phyloP scores from a whole-genome alignment of 2,797 vertebrate species.

The Mus minutoides region DNA sequence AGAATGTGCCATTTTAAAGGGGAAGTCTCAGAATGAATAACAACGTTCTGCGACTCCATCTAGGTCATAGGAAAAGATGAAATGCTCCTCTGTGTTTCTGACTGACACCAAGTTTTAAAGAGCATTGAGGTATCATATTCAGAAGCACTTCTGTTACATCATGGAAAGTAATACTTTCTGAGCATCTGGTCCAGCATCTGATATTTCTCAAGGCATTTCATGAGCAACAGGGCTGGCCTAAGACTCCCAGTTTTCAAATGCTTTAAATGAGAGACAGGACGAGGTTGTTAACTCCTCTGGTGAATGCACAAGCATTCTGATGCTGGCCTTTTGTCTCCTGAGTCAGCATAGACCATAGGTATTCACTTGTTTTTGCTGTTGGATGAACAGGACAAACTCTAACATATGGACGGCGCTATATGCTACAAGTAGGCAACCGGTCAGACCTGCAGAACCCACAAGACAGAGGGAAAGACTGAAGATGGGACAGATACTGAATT shows the following conservation, averaged over 20 bases:
- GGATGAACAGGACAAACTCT: not conserved
- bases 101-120: conserved; percentile 32
- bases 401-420: not conserved
- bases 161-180: conserved; percentile 19
- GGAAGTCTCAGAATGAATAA: conserved; percentile 33
- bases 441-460: not conserved
- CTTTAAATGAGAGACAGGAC: not conserved
- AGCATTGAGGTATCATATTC: conserved; percentile 9
- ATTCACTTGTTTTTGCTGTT: not conserved
- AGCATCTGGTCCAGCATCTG: not conserved
- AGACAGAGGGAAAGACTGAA: not conserved
- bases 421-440: not conserved
- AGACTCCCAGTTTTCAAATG: not conserved
- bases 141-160: not conserved
- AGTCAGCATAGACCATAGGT: not conserved
- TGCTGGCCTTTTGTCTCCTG: not conserved
- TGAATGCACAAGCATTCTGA: not conserved
- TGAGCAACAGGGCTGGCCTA: not conserved
- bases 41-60: conserved; percentile 6
- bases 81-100: conserved; percentile 9
- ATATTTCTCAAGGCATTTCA: conserved; percentile 40
- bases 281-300: not conserved
- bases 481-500: not conserved
- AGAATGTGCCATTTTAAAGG: conserved; percentile 11
- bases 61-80: conserved; percentile 5